Evolutionary conservation across 2,888 invertebrate species (phyloP).

Genomic region (Polydrusus cervinus): DNA sequence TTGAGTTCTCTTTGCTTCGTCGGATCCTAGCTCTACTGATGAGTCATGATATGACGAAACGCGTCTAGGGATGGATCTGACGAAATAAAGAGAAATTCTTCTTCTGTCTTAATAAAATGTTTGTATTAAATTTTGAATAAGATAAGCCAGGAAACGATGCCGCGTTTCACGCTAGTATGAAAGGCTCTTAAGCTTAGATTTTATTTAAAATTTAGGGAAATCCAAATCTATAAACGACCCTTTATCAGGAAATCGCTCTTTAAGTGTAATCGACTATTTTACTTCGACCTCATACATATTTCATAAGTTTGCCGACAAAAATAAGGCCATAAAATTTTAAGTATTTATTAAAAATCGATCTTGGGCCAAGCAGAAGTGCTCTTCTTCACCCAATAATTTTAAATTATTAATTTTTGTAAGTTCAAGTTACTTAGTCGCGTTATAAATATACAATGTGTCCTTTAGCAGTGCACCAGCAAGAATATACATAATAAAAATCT

Average conservation of each 20-base stretch:
- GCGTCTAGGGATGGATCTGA: no score
- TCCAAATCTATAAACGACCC: slow-evolving; percentile 1
- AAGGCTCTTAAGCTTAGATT: no score
- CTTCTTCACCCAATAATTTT: slow-evolving; percentile 27
- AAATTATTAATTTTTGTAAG: background rate
- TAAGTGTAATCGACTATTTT: slow-evolving; percentile 41
- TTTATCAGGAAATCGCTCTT: slow-evolving; percentile 5
- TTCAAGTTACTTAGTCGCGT: background rate
- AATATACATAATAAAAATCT: no score
- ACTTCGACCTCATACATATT: slow-evolving; percentile 38
- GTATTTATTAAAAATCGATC: slow-evolving; percentile 48
- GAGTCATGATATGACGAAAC: no score
- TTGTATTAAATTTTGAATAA: no score
- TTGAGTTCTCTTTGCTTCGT: no score
- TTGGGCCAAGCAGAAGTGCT: slow-evolving; percentile 8
- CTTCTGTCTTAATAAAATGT: no score
- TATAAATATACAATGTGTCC: background rate
- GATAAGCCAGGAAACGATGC: no score
- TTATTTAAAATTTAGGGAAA: background rate
- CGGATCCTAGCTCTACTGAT: no score
- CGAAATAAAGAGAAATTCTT: no score
- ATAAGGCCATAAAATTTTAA: slow-evolving; percentile 46
- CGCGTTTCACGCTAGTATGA: no score
- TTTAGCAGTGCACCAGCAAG: no score
- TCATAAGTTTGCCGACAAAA: slow-evolving; percentile 42